Evolutionary conservation across 2,797 vertebrate species (phyloP), one percentile per base, ranked within the genome.

Genomic region (Ateles fusciceps): DNA sequence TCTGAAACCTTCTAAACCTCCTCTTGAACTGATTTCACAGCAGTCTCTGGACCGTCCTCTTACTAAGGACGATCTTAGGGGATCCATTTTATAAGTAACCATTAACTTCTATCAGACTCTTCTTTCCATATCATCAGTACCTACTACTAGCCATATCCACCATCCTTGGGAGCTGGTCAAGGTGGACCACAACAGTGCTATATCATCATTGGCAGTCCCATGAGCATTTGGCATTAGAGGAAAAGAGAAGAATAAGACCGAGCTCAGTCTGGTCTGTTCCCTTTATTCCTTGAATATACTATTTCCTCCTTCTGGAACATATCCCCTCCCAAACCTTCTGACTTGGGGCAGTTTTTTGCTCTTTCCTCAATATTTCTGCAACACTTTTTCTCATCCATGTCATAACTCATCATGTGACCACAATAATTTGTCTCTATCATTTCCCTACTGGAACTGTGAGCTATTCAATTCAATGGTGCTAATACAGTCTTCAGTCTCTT

Each of bases 311-410:
- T 61, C 57, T 85, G 13, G n/a, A 94, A 85, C 44, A 50, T n/a
- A 87, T 21, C 36, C 2, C 12, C 39, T 90, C 81, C 50, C 57
- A 92, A 87, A 61, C 19, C 57, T 95, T 74, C 64, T 81, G 74
- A 80, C 8, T 48, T 55, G 36, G 71, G 33, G 57, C 52, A 42
- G 24, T 90, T 76, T 12, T 0, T n/a, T 76, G 17, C 26, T 84
- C 71, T 96, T 84, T 84, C 85, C 55, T 92, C 71, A 44, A 26
- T 36, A 19, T 72, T 84, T 96, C 87, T 52, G 36, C 42, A 84
- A 44, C 14, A 48, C 39, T 78, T 83, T 36, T 48, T 83, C 42
- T 42, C 14, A 55, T 80, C 19, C 74, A 52, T 86, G 33, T 89
- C 64, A 44, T 84, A 80, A 87, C 71, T 95, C 72, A 79, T 28